Percentiles rank a stretch among this genome's conserved stretches.
Conservation (phyloP, 2,888 invertebrate genomes). For the Lithosia quadra region DNA sequence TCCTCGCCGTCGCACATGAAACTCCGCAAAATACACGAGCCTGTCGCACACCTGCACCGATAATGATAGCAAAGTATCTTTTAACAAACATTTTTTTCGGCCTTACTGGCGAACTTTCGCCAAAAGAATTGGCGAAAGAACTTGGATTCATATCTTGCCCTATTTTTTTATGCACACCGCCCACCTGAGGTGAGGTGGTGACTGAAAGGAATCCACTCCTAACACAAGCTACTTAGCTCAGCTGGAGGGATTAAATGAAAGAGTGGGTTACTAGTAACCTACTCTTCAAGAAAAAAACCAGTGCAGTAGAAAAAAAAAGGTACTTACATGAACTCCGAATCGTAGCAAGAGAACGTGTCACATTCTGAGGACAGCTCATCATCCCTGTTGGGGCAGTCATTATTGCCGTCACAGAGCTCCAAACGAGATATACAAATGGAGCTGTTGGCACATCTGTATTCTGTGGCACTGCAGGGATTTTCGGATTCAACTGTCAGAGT, state of each 20-base stretch:
- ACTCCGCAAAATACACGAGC: conserved; percentile 88
- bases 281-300: too few relatives aligned
- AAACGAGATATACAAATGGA: conserved; percentile 65
- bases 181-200: too few relatives aligned
- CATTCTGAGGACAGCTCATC: conserved; percentile 66
- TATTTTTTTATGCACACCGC: too few relatives aligned
- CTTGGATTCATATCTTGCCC: too few relatives aligned
- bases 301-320: not conserved
- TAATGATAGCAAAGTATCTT: too few relatives aligned
- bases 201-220: too few relatives aligned
- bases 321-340: conserved; percentile 75
- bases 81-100: too few relatives aligned
- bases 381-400: conserved; percentile 69
- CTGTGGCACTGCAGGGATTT: conserved; percentile 49
- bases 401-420: conserved; percentile 64
- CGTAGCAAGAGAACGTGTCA: conserved; percentile 59
- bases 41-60: conserved; percentile 84
- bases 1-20: conserved; percentile 89
- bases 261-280: too few relatives aligned
- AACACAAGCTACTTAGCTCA: too few relatives aligned
- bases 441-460: conserved; percentile 62
- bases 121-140: too few relatives aligned
- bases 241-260: too few relatives aligned
- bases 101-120: too few relatives aligned
- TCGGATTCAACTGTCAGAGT: not conserved